Conservation (phyloP, 2,797 vertebrate species). For the Propithecus deckenii region DNA sequence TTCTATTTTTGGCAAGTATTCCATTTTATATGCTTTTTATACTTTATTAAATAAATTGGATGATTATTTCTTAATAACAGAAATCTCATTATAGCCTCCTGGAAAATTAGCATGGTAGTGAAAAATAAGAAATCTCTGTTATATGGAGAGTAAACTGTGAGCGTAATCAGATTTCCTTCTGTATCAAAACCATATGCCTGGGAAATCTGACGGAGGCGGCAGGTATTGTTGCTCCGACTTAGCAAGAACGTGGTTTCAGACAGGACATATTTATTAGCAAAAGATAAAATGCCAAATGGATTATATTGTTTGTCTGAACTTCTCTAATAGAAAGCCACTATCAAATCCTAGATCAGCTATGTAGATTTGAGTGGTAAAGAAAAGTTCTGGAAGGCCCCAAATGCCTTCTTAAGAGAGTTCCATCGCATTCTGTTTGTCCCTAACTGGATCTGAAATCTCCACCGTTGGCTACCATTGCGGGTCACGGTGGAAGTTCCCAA, state of each 20-base stretch:
- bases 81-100: neutral
- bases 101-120: neutral
- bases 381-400: neutral
- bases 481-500: neutral
- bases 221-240: neutral
- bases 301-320: neutral
- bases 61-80: conserved; percentile 36
- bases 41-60: conserved; percentile 24
- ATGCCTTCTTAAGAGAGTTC: neutral
- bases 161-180: neutral
- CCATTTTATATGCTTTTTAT: conserved; percentile 35
- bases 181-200: neutral
- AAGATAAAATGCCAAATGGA: neutral
- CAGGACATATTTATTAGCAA: neutral
- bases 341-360: too few relatives aligned
- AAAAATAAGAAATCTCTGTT: neutral
- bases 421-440: rapidly evolving
- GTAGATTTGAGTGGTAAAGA: neutral
- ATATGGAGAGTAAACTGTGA: neutral
- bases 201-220: neutral
- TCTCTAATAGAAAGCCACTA: neutral
- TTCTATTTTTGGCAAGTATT: conserved; percentile 31
- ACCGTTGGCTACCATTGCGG: neutral
- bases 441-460: neutral
- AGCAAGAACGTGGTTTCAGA: neutral